Evolutionary conservation across 2,888 invertebrate species (phyloP).

Genomic region (Pheosia gnoma): DNA sequence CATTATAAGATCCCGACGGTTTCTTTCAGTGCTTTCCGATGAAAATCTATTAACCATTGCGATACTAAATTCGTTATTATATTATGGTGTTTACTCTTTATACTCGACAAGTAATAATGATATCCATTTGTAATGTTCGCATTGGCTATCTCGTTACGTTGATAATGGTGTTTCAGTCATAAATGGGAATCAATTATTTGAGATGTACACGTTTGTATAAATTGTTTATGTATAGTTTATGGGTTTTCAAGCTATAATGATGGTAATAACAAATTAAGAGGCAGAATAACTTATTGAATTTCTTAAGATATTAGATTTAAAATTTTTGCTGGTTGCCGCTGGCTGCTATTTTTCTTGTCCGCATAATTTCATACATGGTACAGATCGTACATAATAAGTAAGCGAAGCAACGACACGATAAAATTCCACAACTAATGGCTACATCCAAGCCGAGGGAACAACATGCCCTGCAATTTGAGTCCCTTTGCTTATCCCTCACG

Average conservation of each 20-base stretch:
- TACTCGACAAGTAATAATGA: slow-evolving; percentile 40
- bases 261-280: no score
- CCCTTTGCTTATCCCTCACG: slow-evolving; percentile 33
- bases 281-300: neutral
- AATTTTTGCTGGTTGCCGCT: no score
- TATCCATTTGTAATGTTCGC: slow-evolving; percentile 35
- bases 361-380: neutral
- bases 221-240: neutral
- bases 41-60: slow-evolving; percentile 26
- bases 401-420: slow-evolving; percentile 30
- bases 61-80: slow-evolving; percentile 29
- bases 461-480: slow-evolving; percentile 30
- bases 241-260: no score
- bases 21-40: slow-evolving; percentile 44
- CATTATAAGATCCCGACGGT: slow-evolving; percentile 44
- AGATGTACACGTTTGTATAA: slow-evolving; percentile 17
- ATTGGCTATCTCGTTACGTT: slow-evolving; percentile 21
- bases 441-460: slow-evolving; percentile 26
- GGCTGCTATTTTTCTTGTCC: neutral
- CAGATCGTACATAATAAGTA: slow-evolving; percentile 32
- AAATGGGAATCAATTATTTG: slow-evolving; percentile 21
- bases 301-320: neutral
- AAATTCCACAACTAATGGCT: slow-evolving; percentile 33
- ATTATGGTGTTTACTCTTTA: slow-evolving; percentile 18
- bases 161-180: slow-evolving; percentile 10